Evolutionary conservation across 2,113 vertebrate species (phyloP), one percentile per base, ranked within the genome.

Genomic region (Ailurus styani): DNA sequence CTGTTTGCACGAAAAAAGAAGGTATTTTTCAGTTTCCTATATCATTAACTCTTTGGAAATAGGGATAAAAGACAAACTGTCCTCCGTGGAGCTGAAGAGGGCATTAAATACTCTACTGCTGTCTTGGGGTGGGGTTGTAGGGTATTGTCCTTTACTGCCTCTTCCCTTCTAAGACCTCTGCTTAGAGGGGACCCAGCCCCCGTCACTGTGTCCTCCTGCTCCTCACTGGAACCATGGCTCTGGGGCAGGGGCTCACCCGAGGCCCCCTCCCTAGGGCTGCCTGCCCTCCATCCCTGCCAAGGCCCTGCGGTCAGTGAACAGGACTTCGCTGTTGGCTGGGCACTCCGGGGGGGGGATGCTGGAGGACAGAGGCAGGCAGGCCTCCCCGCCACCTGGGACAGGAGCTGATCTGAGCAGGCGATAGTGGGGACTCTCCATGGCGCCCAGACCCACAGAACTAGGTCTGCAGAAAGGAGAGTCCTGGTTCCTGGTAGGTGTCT

Each of bases 271-370:
- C 60, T 0, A 1, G 40, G 72, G 45, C 27, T 12, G n/a, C 25
- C 34, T 77, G 34, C 17, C 31, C n/a, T 20, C 37, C 12, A 1
- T 0, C 1, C 7, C 2, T 42, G 0, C 10, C 1, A 1, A 20
- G 31, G 1, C 54, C 52, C 68, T 79, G 42, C 7, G 18, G 15
- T 15, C 5, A 9, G 40, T 37, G 40, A 14, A 8, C 40, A 54
- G 52, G n/a, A 29, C 88, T 21, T 54, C 60, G 31, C 42, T 55
- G 37, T 37, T 45, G 54, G 29, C 14, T 29, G 20, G 93, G 8
- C 29, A n/a, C 11, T 57, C 7, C 12, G 52, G 40, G 9, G 9
- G 9, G 45, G 91, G 13, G 68, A 13, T 1, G 14, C 4, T 13
- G 13, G 42, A 40, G 37, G 29, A 52, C 5, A 34, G 72, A 5